These are phyloP conservation scores for Gymnopithys bicolor DNA, from an alignment of 2,797 vertebrate genomes.

Conservation along the genomic window DNA sequence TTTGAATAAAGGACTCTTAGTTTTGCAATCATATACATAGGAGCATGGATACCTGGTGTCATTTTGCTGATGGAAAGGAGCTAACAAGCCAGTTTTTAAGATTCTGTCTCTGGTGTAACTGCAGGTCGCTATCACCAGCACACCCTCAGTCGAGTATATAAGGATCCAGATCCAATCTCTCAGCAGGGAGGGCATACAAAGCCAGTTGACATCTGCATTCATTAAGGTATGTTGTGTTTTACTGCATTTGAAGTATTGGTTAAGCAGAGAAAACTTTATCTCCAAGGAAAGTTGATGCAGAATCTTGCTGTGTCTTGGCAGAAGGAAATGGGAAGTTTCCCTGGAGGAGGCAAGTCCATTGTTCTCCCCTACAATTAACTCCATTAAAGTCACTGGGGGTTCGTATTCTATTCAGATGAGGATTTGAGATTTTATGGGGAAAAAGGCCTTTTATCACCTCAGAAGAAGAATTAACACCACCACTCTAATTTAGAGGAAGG, in stretches of 20 bases:
- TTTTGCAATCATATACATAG: not conserved
- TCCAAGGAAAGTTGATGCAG: slow-evolving; percentile 6
- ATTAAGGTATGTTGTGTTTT: slow-evolving; percentile 60
- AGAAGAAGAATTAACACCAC: slow-evolving; percentile 25
- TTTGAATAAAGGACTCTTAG: not conserved
- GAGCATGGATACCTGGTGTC: not conserved
- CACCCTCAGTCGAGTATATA: not conserved
- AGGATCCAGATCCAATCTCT: slow-evolving; percentile 65
- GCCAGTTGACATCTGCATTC: slow-evolving; percentile 35
- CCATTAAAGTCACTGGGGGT: slow-evolving; percentile 8
- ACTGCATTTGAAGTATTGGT: not conserved
- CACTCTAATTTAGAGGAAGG: not conserved
- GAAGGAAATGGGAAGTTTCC: slow-evolving; percentile 37
- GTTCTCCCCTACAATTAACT: slow-evolving; percentile 48
- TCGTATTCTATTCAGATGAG: slow-evolving; percentile 54
- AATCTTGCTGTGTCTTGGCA: slow-evolving; percentile 9
- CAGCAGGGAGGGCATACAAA: slow-evolving; percentile 13
- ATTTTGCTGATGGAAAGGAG: not conserved
- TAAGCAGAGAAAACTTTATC: slow-evolving; percentile 5
- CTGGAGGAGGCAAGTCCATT: slow-evolving; percentile 30
- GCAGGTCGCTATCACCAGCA: slow-evolving; percentile 70
- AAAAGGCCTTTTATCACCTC: slow-evolving; percentile 19
- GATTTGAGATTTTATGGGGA: not conserved
- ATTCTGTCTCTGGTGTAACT: not conserved
- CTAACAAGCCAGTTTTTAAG: not conserved